phyloP scores from a whole-genome alignment of 2,888 invertebrate genomes.

The Bombyx huttoni region DNA sequence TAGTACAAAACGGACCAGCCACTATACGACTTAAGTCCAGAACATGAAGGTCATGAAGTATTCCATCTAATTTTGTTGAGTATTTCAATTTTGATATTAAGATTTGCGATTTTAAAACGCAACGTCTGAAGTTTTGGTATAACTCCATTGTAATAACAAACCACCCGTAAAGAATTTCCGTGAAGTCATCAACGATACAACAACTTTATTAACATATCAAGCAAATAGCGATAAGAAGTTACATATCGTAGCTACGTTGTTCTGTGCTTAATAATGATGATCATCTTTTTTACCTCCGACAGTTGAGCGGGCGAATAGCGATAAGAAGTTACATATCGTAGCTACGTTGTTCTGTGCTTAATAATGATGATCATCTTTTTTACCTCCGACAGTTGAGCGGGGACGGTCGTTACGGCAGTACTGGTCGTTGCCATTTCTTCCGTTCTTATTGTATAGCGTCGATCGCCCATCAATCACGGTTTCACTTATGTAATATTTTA shows the following conservation, averaged over 20 bases:
- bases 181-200: constrained; percentile 12
- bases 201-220: constrained; percentile 26
- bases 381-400: constrained; percentile 52
- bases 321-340: constrained; percentile 25
- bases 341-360: constrained; percentile 8
- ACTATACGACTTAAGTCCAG: constrained; percentile 89
- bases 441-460: constrained; percentile 20
- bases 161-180: constrained; percentile 5
- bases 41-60: constrained; percentile 79
- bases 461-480: constrained; percentile 50
- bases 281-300: background rate
- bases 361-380: background rate
- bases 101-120: constrained; percentile 16
- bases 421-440: constrained; percentile 64
- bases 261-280: background rate
- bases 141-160: constrained; percentile 19
- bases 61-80: constrained; percentile 50
- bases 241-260: constrained; percentile 11
- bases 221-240: constrained; percentile 36
- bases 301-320: constrained; percentile 33
- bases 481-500: constrained; percentile 18
- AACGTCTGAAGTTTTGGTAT: constrained; percentile 13
- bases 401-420: constrained; percentile 50
- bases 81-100: constrained; percentile 17
- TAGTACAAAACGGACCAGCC: constrained; percentile 95